Base-by-base conservation (phyloP, 2,797 vertebrate genomes). In the Spinibarbus caldwelli region DNA sequence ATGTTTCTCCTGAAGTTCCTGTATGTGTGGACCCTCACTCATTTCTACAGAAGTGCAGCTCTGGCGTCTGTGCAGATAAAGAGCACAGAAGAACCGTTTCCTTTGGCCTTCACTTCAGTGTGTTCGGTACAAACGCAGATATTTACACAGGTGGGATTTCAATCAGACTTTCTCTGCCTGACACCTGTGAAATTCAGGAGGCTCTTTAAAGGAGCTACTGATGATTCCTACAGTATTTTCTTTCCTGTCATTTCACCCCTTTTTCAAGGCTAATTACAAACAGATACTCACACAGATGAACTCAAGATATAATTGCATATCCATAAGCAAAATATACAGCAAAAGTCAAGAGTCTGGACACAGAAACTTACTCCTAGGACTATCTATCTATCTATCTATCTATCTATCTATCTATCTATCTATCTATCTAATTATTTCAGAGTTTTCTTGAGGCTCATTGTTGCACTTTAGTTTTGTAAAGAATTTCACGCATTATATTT, bases 71-170 rank as follows among this genome's bases (percentile, higher is more conserved):
- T 29, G 59, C 59, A 64, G 62, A 64, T 64, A 64, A 64, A 62
- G 5, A 15, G 6, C 59, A 62, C 12, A 8, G 62, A 64, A 31
- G 29, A 64, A 64, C 15, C 1, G 62, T 31, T 31, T 64, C 6
- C 59, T 64, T 31, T 31, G 59, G 26, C 59, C n/a, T 31, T 64
- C 59, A 7, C 14, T 64, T 31, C 12, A 57, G 54, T 64, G 29
- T 8, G 62, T 64, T 64, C 26, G 3, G 62, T 64, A 64, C 62
- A 64, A 64, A 64, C 1, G 14, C 62, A 31, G 62, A 31, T 64
- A 64, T 64, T 64, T 64, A 64, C 62, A 64, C 62, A 64, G 62
- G 7, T 64, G 62, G 62, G 26, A 64, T 64, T 64, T 78, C 57
- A 78, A 21, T 78, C 17, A 21, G 54, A 19, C 23, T 8, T 26